These are phyloP conservation scores for Neolamprologus sp. DNA, from an alignment of 2,113 vertebrate species.

Conservation along the genomic window DNA sequence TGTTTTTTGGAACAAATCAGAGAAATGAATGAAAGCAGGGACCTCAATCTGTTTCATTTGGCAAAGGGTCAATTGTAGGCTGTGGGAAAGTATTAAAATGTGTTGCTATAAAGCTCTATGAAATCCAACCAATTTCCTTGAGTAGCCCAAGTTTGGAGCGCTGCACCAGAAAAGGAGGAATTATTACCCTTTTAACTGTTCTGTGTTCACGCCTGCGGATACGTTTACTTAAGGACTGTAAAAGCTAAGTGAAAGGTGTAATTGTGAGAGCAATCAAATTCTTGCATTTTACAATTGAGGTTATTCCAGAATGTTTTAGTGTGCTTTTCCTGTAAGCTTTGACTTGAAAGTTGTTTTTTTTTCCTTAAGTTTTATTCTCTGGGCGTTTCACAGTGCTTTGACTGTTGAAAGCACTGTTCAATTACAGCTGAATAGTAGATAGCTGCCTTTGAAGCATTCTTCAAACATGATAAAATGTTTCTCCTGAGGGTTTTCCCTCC, in stretches of 20 bases:
- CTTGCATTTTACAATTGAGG: not conserved
- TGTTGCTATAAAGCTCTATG: not conserved
- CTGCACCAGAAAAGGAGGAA: not conserved
- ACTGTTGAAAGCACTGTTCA: conserved; percentile 34
- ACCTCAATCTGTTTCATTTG: not conserved
- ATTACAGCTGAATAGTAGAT: conserved; percentile 4
- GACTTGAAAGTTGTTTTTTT: not conserved
- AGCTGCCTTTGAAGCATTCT: conserved; percentile 10
- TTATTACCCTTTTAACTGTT: not conserved
- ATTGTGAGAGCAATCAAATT: not conserved
- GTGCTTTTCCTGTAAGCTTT: not conserved
- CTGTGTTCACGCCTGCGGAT: not conserved
- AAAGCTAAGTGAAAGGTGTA: not conserved
- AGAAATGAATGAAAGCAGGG: not conserved
- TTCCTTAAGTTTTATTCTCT: not conserved
- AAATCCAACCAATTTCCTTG: not conserved
- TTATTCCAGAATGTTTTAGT: not conserved
- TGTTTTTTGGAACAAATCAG: not conserved
- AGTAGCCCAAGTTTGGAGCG: not conserved
- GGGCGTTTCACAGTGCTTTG: not conserved
- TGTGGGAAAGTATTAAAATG: not conserved
- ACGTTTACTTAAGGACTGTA: not conserved
- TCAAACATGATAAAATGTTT: conserved; percentile 23
- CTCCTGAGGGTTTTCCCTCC: not conserved
- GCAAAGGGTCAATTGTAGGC: not conserved